Conservation (phyloP, 35 echinoderm and acorn worm genomes). For the Lytechinus pictus region DNA sequence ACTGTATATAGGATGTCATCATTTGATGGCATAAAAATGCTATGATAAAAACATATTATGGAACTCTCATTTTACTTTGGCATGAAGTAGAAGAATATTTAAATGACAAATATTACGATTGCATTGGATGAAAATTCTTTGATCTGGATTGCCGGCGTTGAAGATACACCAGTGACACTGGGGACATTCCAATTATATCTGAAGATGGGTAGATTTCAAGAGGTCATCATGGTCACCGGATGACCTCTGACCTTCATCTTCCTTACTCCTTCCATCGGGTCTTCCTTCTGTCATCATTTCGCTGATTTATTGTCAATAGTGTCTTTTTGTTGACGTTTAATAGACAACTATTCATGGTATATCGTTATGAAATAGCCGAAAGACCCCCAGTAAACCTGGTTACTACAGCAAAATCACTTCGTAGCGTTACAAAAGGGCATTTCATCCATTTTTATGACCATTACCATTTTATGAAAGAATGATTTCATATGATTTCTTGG, state of each 20-base stretch:
- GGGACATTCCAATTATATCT: background rate
- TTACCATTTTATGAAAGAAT: no score
- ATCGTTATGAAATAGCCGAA: background rate
- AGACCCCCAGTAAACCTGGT: background rate
- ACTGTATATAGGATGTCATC: no score
- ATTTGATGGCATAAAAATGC: no score
- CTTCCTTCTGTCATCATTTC: background rate
- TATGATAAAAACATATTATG: no score
- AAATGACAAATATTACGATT: no score
- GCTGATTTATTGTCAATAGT: slow-evolving; percentile 5
- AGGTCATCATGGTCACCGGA: background rate
- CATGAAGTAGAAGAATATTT: no score
- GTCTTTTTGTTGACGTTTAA: background rate
- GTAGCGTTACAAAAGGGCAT: background rate
- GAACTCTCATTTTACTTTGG: no score
- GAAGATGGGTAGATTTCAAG: slow-evolving; percentile 2
- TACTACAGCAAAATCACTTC: background rate
- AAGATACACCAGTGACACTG: background rate
- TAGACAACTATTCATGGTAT: background rate
- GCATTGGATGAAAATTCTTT: no score
- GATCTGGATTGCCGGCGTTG: no score
- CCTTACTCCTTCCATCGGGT: background rate
- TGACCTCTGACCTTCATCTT: background rate
- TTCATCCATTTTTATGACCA: background rate
- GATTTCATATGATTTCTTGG: no score